A percentile compares a stretch with the other conserved stretches of the same genome.
These are phyloP conservation scores for Megaceryle alcyon DNA, from an alignment of 2,797 vertebrate genomes.

Conservation along the genomic window DNA sequence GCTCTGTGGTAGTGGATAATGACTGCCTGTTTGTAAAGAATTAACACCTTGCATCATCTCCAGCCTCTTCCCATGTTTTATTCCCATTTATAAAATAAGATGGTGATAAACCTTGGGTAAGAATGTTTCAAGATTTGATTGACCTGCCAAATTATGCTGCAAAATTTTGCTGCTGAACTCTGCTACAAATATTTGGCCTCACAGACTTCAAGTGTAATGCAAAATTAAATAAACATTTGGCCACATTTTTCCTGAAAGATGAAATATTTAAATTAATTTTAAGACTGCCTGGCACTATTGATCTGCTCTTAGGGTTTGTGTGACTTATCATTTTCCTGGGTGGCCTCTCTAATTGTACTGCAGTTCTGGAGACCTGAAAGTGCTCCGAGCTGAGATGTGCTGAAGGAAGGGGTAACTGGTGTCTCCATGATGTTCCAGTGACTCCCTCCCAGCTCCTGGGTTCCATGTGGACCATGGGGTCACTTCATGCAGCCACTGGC, in stretches of 20 bases:
- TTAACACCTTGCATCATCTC: neutral
- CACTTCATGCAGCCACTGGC: neutral
- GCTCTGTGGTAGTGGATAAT: neutral
- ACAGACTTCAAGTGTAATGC: neutral
- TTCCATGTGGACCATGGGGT: neutral
- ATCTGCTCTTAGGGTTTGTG: slow-evolving; percentile 53
- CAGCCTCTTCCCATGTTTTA: neutral
- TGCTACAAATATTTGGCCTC: neutral
- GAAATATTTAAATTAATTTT: neutral
- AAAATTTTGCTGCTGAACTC: neutral
- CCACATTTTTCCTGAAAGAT: neutral
- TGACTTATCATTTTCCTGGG: slow-evolving; percentile 20
- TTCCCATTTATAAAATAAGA: neutral
- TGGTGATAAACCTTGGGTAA: neutral
- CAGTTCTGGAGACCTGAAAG: neutral
- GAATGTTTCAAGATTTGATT: neutral
- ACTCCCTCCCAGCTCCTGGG: slow-evolving; percentile 1
- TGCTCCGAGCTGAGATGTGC: slow-evolving; percentile 8
- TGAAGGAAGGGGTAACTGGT: slow-evolving; percentile 35
- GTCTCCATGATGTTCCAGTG: slow-evolving; percentile 2
- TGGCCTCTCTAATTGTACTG: slow-evolving; percentile 4
- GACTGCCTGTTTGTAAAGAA: neutral
- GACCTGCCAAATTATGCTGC: neutral
- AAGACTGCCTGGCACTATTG: neutral
- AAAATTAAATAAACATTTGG: neutral